Conservation (phyloP, 1,140 invertebrate species). For the Rhopalosiphum maidis region DNA sequence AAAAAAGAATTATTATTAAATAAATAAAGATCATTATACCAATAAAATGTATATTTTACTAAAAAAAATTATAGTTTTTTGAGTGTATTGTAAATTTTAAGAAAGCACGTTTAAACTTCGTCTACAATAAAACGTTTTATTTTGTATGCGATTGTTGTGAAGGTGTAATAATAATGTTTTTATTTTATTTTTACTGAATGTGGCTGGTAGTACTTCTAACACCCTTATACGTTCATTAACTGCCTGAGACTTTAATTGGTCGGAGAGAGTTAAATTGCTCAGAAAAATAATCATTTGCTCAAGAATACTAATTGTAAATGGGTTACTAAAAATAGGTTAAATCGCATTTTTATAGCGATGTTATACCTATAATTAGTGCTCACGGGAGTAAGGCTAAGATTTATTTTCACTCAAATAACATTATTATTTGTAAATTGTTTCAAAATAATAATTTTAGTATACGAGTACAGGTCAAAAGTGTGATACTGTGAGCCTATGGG, state of each 20-base stretch:
- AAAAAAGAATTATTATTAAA: too few species aligned
- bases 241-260: neutral
- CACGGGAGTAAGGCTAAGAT: neutral
- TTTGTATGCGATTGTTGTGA: neutral
- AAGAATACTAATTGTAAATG: slow-evolving; percentile 29
- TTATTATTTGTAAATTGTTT: neutral
- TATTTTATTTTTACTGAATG: neutral
- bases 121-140: neutral
- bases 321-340: neutral
- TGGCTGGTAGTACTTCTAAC: slow-evolving; percentile 28
- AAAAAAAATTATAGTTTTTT: neutral
- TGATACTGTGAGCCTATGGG: neutral
- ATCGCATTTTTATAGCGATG: neutral
- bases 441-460: neutral
- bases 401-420: neutral
- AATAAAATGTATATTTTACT: too few species aligned
- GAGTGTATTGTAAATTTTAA: neutral
- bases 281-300: slow-evolving; percentile 33
- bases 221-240: slow-evolving; percentile 8
- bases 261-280: neutral
- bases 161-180: neutral
- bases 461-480: neutral
- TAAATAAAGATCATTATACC: too few species aligned
- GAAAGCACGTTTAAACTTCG: neutral
- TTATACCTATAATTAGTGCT: neutral